Evolutionary conservation across 2,888 invertebrate species (phyloP).

Genomic region (Allacma fusca): DNA sequence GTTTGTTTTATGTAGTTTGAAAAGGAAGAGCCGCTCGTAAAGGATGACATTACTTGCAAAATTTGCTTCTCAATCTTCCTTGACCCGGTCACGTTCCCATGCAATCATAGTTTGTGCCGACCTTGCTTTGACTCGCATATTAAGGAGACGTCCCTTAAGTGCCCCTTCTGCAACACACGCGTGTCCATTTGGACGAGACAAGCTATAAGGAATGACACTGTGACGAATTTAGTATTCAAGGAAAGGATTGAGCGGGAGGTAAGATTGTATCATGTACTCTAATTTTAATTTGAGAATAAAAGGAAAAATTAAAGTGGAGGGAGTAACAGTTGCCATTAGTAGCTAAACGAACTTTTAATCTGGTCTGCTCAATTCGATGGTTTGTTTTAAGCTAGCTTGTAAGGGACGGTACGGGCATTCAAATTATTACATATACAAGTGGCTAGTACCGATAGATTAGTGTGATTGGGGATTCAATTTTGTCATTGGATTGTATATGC

Average conservation of each 20-base stretch:
- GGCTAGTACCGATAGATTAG: no score
- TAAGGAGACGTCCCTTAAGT: slow-evolving; percentile 36
- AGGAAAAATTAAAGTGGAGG: neutral
- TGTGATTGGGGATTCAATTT: no score
- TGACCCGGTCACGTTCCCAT: slow-evolving; percentile 45
- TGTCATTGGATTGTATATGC: no score
- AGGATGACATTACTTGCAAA: slow-evolving; percentile 32
- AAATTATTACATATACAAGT: slow-evolving; percentile 3
- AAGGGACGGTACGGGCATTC: no score
- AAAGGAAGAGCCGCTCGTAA: slow-evolving; percentile 16
- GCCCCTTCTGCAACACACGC: slow-evolving; percentile 42
- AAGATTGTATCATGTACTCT: neutral
- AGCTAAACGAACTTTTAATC: no score
- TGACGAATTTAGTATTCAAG: slow-evolving; percentile 29
- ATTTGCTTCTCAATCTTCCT: slow-evolving; percentile 35
- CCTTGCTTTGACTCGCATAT: slow-evolving; percentile 32
- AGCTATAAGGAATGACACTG: slow-evolving; percentile 27
- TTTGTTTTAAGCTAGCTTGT: no score
- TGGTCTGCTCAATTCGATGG: no score
- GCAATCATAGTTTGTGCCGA: slow-evolving; percentile 40
- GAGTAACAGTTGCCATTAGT: no score
- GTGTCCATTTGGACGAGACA: slow-evolving; percentile 41
- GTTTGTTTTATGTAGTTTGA: slow-evolving; percentile 18
- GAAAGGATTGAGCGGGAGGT: slow-evolving; percentile 37
- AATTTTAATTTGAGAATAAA: neutral